Evolutionary conservation across 2,113 vertebrate genomes (phyloP), one percentile per base, ranked within the genome.

Genomic region (Arenaria interpres): DNA sequence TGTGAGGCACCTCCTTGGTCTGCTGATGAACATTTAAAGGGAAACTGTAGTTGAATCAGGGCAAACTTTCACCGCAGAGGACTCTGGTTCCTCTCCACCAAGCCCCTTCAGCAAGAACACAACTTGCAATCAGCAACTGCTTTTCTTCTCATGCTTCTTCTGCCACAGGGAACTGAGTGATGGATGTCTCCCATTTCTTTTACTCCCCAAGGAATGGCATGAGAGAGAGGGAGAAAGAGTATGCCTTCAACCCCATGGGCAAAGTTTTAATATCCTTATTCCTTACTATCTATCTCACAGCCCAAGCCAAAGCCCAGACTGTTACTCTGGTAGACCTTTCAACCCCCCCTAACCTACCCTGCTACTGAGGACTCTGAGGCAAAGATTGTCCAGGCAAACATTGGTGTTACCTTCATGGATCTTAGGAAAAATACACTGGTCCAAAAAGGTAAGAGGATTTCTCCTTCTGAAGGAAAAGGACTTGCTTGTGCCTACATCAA

Each of bases 1-100:
- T 35, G 32, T n/a, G 50, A 91, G 60, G 17, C 33, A 21, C n/a
- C 72, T 96, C 63, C 79, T 77, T 7, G 51, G n/a, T 71, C 72
- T 82, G 71, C n/a, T 73, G 84, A 50, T 22, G 91, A 89, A 32
- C 33, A 16, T 78, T 94, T 95, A 96, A 96, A 94, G 78, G 63
- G 68, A 77, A 88, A 93, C 7, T 5, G 24, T 56, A 67, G 78
- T 24, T 80, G 63, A 86, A 48, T n/a, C 32, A 24, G 67, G 88
- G 46, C 15, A 74, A 43, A n/a, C 7, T 85, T 81, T 80, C 53
- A 30, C 21, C 0, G 12, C 3, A 21, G 24, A 45, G 74, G 20
- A 27, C 33, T 35, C 25, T 4, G 3, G 45, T 35, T 74, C 32
- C 30, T 91, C 46, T 23, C 23, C 57, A n/a, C 25, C 78, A 53